Evolutionary conservation across 1,140 invertebrate genomes (phyloP), one percentile per base, ranked within the genome.

Genomic region (Vanessa atalanta): DNA sequence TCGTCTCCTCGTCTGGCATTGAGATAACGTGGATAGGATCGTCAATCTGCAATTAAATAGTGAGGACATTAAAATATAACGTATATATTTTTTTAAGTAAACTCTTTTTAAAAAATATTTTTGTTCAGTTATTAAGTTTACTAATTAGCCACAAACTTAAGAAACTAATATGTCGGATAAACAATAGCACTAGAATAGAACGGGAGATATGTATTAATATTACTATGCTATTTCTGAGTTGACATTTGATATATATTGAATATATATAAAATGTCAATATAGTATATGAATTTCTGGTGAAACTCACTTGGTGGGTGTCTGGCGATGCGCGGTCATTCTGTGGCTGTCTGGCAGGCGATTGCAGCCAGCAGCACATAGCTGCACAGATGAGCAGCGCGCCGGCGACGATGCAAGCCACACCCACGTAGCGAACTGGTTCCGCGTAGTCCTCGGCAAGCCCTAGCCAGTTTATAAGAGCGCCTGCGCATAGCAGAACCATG

Each of bases 391-490:
- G 94, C 67, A 96, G 93, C 2, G 95, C 95, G 31, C 96, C 96
- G 20, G 95, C 95, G 3, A 96, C 94, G 78, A 96, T 96, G 86
- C 96, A 95, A 15, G 95, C 95, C 26, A 96, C 95, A 67, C 96
- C 96, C 61, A 96, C 94, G 87, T 96, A 96, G 81, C 95, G 93
- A 65, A 96, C 94, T 0, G 95, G 95, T 81, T 96, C 95, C 26
- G 95, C 94, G 82, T 95, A 95, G 80, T 95, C 95, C 84, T 96
- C 95, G 0, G 95, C 95, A 64, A 96, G 92, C 47, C 96, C 95
- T 53, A 96, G 91, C 96, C 96, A 96, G 89, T 96, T 96, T 83
- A 96, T 95, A 26, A 96, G 92, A 8, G 96, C 96, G n/a, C 96
- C 96, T 47, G 96, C 93, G 83, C 95, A 96, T 31, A 96, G 91